phyloP scores from a whole-genome alignment of 2,888 invertebrate genomes.

The Nomada ferruginata region DNA sequence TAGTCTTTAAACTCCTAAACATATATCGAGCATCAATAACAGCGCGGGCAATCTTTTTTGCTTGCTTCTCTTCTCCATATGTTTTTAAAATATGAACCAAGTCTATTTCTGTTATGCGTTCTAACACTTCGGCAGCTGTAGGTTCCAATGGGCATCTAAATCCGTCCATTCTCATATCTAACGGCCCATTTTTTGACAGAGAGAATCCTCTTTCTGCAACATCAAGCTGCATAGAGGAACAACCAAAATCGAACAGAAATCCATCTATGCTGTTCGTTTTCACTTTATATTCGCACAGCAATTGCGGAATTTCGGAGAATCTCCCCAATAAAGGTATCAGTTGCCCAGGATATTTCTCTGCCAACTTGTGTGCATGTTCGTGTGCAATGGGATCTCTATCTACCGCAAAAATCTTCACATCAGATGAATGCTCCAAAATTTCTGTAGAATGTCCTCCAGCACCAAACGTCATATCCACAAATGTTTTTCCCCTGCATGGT shows the following conservation, averaged over 20 bases:
- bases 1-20: constrained; percentile 91
- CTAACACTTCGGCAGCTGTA: constrained; percentile 95
- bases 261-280: constrained; percentile 91
- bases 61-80: constrained; percentile 96
- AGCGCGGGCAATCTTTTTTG: constrained; percentile 94
- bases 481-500: constrained; percentile 87
- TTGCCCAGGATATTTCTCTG: constrained; percentile 88
- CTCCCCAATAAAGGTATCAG: constrained; percentile 93
- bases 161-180: constrained; percentile 98
- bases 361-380: constrained; percentile 88
- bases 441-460: constrained; percentile 94
- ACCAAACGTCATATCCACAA: constrained; percentile 98
- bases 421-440: constrained; percentile 88
- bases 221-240: constrained; percentile 98
- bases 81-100: constrained; percentile 93
- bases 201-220: constrained; percentile 93
- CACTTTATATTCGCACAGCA: constrained; percentile 87
- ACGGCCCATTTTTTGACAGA: constrained; percentile 92
- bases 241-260: constrained; percentile 96
- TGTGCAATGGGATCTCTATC: constrained; percentile 95
- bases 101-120: constrained; percentile 91
- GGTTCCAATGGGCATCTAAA: constrained; percentile 88
- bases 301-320: constrained; percentile 93
- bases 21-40: constrained; percentile 93
- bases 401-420: constrained; percentile 90